phyloP scores from a whole-genome alignment of 2,888 invertebrate genomes.

The Coenonympha arcania region DNA sequence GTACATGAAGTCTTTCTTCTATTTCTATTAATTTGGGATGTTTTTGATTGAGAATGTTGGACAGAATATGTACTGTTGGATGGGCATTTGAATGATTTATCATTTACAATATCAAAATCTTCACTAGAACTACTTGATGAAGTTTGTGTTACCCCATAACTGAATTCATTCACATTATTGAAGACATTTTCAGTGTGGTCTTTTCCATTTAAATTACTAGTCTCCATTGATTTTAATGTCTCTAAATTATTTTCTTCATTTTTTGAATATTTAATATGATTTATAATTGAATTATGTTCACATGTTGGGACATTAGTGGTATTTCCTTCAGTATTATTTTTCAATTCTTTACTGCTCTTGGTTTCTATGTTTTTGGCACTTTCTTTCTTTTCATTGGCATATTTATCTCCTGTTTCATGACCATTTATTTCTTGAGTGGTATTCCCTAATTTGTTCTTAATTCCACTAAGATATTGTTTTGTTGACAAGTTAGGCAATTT shows the following conservation, averaged over 20 bases:
- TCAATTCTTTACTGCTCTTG: neutral
- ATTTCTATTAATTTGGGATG: too few relatives aligned
- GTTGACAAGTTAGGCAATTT: conserved; percentile 6
- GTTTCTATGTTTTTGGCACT: neutral
- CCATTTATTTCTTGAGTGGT: conserved; percentile 6
- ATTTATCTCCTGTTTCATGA: neutral
- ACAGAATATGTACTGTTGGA: too few relatives aligned
- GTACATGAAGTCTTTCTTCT: neutral
- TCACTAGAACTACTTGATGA: neutral
- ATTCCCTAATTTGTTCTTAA: conserved; percentile 10
- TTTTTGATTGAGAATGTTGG: too few relatives aligned
- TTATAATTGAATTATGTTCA: neutral
- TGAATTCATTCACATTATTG: neutral
- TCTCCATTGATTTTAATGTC: neutral
- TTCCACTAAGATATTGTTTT: conserved; percentile 9
- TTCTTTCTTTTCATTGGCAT: neutral
- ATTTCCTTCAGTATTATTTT: neutral
- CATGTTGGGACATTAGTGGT: neutral
- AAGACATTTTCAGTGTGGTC: neutral
- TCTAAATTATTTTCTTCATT: neutral
- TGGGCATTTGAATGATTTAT: too few relatives aligned
- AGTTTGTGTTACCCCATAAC: neutral
- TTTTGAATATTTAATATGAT: neutral
- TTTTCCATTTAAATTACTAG: neutral
- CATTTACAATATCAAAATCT: neutral